Base-by-base conservation (phyloP, 2,113 vertebrate species). In the Oryzias curvinotus region DNA sequence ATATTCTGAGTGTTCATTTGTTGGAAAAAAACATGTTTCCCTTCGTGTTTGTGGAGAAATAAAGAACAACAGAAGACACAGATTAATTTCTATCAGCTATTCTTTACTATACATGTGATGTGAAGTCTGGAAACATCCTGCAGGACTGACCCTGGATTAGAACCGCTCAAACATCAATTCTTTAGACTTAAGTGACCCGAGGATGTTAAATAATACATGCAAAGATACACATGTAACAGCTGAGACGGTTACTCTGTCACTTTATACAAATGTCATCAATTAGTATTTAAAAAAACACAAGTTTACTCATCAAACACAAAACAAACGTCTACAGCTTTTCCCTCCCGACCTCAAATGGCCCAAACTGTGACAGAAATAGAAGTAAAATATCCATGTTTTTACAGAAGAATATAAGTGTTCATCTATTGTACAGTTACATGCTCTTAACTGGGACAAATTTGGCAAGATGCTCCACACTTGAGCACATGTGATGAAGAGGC, bases 371-470 rank as follows among this genome's bases (percentile, higher is more conserved):
- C 67, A 63, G 78, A 58, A 67, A 73, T 71, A 76, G 73, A 77
- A 81, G 75, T 68, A 78, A 87, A 87, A 78, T 88, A 85, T 87
- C 75, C 78, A 82, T 81, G 77, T 86, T 78, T 71, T 46, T 78
- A 88, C 81, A 82, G 36, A 72, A 83, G 75, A 65, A 52, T 81
- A 84, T 80, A 87, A 61, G 58, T 78, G 62, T 50, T 55, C 78
- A 80, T 79, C 65, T 87, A 69, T 73, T 58, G 57, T 82, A 80
- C 74, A 73, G 59, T 75, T 69, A 56, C 78, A 80, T 71, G 78
- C 76, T 58, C 36, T 73, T 54, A 3, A 57, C 52, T 21, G 14
- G 7, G 64, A 83, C 68, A 56, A 0, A 16, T 75, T 74, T 78
- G 74, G 60, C 57, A 69, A 62, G 36, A 71, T 26, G 62, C 45